Evolutionary conservation across 2,797 vertebrate genomes (phyloP).

Genomic region (Erethizon dorsatum): DNA sequence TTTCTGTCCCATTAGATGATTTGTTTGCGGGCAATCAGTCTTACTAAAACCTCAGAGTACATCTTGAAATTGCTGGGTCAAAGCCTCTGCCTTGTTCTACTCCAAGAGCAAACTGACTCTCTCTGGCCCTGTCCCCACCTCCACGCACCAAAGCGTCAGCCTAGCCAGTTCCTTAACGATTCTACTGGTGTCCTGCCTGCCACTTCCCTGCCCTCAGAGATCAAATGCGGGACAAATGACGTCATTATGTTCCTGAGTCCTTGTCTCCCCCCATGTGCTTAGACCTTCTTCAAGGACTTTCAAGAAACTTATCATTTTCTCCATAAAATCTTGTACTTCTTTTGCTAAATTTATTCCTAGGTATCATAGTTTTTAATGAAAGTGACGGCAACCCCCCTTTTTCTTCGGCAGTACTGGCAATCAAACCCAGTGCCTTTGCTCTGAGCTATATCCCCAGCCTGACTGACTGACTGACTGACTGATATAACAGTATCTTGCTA

Average conservation of each 20-base stretch:
- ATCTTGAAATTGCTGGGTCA: not conserved
- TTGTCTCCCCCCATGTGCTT: not conserved
- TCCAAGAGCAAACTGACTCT: not conserved
- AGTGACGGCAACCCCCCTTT: not conserved
- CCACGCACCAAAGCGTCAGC: not conserved
- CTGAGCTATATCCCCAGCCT: not conserved
- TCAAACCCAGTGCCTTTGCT: not conserved
- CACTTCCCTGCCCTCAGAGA: not conserved
- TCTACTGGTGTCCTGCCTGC: not conserved
- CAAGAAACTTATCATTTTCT: not conserved
- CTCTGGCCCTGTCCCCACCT: not conserved
- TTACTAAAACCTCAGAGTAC: not conserved
- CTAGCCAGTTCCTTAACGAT: not conserved
- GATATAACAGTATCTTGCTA: not conserved
- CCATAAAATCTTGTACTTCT: not conserved
- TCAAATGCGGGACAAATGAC: not conserved
- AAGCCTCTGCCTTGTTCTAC: not conserved
- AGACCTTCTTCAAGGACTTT: constrained; percentile 10
- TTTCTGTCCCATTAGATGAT: not conserved
- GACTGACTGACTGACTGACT: not conserved
- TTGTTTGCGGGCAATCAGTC: not conserved
- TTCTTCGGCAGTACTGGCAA: not conserved
- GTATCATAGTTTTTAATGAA: constrained; percentile 34
- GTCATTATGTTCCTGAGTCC: not conserved
- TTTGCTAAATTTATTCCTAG: not conserved